Evolutionary conservation across 1,140 invertebrate genomes (phyloP).

Genomic region (Micrasema minimum): DNA sequence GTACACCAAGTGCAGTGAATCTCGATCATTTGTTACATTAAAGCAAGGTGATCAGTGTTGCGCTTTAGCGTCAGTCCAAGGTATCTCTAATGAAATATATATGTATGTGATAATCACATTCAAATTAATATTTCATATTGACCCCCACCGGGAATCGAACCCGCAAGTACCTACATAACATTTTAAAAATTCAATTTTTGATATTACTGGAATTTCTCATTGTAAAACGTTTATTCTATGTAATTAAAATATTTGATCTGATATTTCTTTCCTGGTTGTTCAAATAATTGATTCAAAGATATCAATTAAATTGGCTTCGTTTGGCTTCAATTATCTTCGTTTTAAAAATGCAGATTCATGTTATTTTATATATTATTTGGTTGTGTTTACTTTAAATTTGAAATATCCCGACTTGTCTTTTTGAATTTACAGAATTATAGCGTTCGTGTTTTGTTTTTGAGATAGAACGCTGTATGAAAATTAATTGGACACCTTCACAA

Average conservation of each 20-base stretch:
- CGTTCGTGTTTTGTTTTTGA: conserved; percentile 40
- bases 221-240: not conserved
- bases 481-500: conserved; percentile 41
- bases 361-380: not conserved
- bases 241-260: not conserved
- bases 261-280: not conserved
- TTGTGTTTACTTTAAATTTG: conserved; percentile 2
- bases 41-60: too few species aligned
- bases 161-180: too few species aligned
- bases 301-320: conserved; percentile 43
- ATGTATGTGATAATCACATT: too few species aligned
- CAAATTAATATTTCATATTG: too few species aligned
- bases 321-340: conserved; percentile 26
- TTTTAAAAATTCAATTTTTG: too few species aligned
- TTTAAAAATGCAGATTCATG: conserved; percentile 21
- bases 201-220: too few species aligned
- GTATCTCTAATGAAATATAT: too few species aligned
- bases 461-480: conserved; percentile 34
- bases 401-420: conserved; percentile 19
- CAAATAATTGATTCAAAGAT: conserved; percentile 37
- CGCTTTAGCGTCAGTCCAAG: too few species aligned
- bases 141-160: too few species aligned
- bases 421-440: conserved; percentile 41
- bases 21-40: too few species aligned
- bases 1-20: too few species aligned